Percentiles rank a stretch among this genome's conserved stretches.
phyloP scores from a whole-genome alignment of 2,888 invertebrate genomes.

The Chrysodeixis includens region DNA sequence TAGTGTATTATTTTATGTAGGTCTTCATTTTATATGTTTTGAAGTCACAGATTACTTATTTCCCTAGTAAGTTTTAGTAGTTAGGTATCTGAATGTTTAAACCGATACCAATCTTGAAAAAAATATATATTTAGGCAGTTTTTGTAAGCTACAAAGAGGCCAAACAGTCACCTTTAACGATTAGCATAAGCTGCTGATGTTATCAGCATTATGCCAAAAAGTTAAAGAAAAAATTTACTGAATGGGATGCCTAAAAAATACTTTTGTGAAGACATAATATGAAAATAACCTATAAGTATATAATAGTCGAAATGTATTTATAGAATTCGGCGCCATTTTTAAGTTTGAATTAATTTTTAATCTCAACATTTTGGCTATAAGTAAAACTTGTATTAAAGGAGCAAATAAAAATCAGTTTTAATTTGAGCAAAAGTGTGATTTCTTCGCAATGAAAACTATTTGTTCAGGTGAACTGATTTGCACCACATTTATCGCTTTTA shows the following conservation, averaged over 20 bases:
- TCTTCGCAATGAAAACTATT: slow-evolving; percentile 12
- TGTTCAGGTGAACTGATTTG: slow-evolving; percentile 17
- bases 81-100: not conserved
- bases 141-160: not conserved
- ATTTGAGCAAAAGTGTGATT: slow-evolving; percentile 10
- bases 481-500: slow-evolving; percentile 16
- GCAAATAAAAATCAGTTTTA: slow-evolving; percentile 2
- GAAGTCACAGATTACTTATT: not conserved
- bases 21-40: not conserved
- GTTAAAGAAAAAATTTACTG: slow-evolving; percentile 30
- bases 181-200: slow-evolving; percentile 15
- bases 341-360: not conserved
- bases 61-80: not conserved
- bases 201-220: slow-evolving; percentile 24
- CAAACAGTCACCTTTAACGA: slow-evolving; percentile 10
- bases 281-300: too few relatives aligned
- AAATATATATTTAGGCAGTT: not conserved
- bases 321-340: not conserved
- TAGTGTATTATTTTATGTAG: not conserved
- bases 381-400: not conserved
- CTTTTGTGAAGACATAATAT: slow-evolving; percentile 21
- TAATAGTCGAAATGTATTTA: too few relatives aligned
- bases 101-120: not conserved
- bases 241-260: slow-evolving; percentile 21
- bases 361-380: slow-evolving; percentile 6